phyloP scores from a whole-genome alignment of 2,797 vertebrate species.

The Eulemur rubriventer region DNA sequence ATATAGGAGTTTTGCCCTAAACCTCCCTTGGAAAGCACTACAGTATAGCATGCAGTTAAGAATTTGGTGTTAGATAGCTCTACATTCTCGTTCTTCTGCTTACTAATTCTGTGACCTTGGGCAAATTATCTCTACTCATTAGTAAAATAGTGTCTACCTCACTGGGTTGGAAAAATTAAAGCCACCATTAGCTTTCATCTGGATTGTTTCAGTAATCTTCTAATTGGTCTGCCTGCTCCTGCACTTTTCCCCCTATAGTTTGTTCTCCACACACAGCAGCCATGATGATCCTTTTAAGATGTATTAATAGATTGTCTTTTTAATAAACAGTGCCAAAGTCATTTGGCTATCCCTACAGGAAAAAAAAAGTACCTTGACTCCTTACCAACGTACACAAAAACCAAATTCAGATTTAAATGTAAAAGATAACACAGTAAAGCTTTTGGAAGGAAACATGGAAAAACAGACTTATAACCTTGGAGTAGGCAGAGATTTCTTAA shows the following conservation, averaged over 20 bases:
- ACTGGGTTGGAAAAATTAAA: not conserved
- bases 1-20: not conserved
- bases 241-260: not conserved
- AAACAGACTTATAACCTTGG: not conserved
- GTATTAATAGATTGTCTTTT: not conserved
- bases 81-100: not conserved
- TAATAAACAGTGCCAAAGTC: not conserved
- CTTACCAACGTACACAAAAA: not conserved
- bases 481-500: not conserved
- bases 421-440: not conserved
- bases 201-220: not conserved
- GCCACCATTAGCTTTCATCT: not conserved
- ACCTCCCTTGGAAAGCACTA: not conserved
- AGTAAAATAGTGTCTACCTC: not conserved
- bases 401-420: not conserved
- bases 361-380: not conserved
- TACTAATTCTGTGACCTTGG: not conserved
- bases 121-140: not conserved
- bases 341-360: not conserved
- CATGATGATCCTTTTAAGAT: not conserved
- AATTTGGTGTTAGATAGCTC: slow-evolving; percentile 26
- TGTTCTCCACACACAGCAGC: not conserved
- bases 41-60: not conserved
- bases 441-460: not conserved
- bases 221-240: not conserved